A percentile compares a stretch with the other conserved stretches of the same genome.
These are phyloP conservation scores for Tetranychus urticae DNA, from an alignment of 1,140 invertebrate species.

Conservation along the genomic window DNA sequence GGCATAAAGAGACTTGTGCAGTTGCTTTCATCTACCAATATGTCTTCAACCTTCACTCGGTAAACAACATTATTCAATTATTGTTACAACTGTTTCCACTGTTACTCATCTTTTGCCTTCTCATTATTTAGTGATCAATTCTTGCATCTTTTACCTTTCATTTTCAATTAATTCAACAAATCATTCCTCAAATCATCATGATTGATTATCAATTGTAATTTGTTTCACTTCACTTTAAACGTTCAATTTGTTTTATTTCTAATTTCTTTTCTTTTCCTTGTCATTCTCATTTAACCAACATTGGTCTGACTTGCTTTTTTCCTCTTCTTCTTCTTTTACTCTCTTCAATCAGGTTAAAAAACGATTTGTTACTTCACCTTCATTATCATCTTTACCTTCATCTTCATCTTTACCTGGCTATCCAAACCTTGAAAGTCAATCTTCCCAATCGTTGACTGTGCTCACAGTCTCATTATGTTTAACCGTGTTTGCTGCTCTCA, in stretches of 20 bases:
- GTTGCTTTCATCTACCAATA: neutral
- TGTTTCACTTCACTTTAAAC: neutral
- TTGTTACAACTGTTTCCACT: neutral
- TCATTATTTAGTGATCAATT: slow-evolving; percentile 51
- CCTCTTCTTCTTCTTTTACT: neutral
- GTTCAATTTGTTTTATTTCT: neutral
- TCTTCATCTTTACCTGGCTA: neutral
- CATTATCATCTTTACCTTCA: neutral
- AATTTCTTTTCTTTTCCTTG: neutral
- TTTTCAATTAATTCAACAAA: no score
- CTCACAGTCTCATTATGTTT: neutral
- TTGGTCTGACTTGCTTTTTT: neutral
- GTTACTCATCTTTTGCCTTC: slow-evolving; percentile 23
- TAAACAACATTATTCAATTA: neutral
- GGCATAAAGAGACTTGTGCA: neutral
- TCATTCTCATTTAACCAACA: neutral
- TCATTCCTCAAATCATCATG: no score
- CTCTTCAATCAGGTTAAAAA: neutral
- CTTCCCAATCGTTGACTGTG: neutral
- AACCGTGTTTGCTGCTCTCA: neutral
- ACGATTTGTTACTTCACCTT: neutral
- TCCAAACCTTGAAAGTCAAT: no score
- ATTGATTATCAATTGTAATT: no score
- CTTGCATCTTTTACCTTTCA: neutral
- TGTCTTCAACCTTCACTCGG: neutral